Conservation (phyloP, 2,797 vertebrate genomes). For the Lithobates pipiens region DNA sequence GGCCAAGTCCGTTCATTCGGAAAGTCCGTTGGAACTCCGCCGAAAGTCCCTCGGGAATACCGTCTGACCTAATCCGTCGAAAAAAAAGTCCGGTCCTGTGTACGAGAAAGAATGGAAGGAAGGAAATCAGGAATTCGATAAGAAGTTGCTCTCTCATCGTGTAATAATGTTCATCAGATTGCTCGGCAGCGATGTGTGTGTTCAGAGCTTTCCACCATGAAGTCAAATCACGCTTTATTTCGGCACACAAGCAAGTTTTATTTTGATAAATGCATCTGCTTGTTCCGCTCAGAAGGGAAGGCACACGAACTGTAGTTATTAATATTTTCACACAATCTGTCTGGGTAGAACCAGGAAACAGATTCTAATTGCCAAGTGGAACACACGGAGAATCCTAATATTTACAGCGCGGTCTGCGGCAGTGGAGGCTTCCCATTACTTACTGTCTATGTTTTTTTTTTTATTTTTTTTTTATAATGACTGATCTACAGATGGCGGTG, state of each 20-base stretch:
- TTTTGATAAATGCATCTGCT: constrained; percentile 18
- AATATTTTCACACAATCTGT: constrained; percentile 8
- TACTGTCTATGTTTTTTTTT: neutral
- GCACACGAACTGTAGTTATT: neutral
- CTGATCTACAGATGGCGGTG: neutral
- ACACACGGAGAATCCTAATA: constrained; percentile 3
- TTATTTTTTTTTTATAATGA: neutral
- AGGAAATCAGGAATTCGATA: too few species aligned
- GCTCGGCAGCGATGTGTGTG: too few species aligned
- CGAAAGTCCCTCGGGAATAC: too few species aligned
- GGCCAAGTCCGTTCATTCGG: too few species aligned
- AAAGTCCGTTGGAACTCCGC: too few species aligned
- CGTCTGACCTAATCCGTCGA: too few species aligned
- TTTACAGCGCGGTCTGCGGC: neutral
- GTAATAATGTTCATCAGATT: too few species aligned
- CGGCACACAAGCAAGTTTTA: neutral
- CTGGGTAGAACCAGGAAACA: neutral
- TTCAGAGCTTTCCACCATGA: neutral
- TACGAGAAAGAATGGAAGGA: too few species aligned
- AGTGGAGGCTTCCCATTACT: neutral
- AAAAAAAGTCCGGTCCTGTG: too few species aligned
- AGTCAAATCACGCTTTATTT: neutral
- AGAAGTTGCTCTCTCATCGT: too few species aligned
- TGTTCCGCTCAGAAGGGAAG: neutral
- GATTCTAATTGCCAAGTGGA: neutral